Conservation (phyloP, 2,888 invertebrate genomes). For the Cybosia mesomella region DNA sequence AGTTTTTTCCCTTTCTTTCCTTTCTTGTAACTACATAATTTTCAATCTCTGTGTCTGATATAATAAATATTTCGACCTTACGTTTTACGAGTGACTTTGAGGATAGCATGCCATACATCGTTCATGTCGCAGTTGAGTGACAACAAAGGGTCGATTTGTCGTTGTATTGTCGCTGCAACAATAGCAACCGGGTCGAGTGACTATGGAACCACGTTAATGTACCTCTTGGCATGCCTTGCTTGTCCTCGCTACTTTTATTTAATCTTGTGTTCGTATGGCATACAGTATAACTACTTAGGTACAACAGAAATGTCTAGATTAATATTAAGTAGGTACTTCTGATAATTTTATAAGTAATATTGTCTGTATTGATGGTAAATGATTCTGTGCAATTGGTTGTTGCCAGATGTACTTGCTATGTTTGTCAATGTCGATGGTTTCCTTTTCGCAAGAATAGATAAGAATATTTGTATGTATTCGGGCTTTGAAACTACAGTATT, state of each 20-base stretch:
- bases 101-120: constrained; percentile 49
- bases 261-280: neutral
- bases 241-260: constrained; percentile 24
- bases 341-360: too few relatives aligned
- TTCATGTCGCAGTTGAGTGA: constrained; percentile 59
- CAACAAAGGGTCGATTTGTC: constrained; percentile 78
- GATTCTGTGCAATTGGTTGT: too few relatives aligned
- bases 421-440: neutral
- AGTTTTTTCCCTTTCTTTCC: neutral
- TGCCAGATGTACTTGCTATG: too few relatives aligned
- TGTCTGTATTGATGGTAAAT: too few relatives aligned
- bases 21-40: neutral
- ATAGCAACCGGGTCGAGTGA: constrained; percentile 69
- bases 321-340: neutral
- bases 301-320: constrained; percentile 5
- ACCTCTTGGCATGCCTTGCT: constrained; percentile 46
- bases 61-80: constrained; percentile 11
- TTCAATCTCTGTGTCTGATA: neutral
- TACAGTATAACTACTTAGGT: constrained; percentile 24
- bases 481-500: too few relatives aligned
- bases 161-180: constrained; percentile 68
- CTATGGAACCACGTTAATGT: constrained; percentile 62
- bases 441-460: too few relatives aligned
- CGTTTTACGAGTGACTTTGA: constrained; percentile 28
- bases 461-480: too few relatives aligned